phyloP scores from a whole-genome alignment of 2,888 invertebrate genomes.

The Conus canariensis region DNA sequence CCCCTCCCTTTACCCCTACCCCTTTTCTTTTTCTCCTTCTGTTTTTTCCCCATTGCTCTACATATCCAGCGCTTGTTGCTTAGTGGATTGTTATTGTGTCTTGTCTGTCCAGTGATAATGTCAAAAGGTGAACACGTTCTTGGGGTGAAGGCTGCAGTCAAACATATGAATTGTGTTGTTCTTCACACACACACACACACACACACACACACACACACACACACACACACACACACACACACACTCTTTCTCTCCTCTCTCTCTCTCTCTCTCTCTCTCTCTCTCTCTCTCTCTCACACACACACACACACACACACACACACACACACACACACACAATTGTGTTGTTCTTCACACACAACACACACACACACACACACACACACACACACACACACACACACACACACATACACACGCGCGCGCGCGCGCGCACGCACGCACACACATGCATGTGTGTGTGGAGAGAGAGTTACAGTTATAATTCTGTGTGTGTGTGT shows the following conservation, averaged over 20 bases:
- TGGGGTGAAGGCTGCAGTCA: neutral
- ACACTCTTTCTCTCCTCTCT: no score
- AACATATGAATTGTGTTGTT: neutral
- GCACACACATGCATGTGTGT: neutral
- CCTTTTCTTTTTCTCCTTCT: no score
- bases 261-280: no score
- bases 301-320: conserved; percentile 17
- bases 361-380: neutral
- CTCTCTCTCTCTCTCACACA: no score
- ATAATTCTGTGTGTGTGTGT: neutral
- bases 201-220: conserved; percentile 25
- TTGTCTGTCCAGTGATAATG: no score
- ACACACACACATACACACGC: neutral
- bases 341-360: no score
- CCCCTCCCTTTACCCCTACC: no score
- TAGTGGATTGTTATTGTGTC: no score
- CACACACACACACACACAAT: conserved; percentile 7
- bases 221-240: neutral
- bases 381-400: conserved; percentile 1
- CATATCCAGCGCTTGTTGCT: no score
- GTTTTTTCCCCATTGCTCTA: no score
- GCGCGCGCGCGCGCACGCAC: neutral
- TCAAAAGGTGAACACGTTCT: neutral
- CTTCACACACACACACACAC: conserved; percentile 16
- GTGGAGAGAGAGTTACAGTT: neutral